Base-by-base conservation (phyloP, 2,888 invertebrate species). In the Coenonympha glycerion region DNA sequence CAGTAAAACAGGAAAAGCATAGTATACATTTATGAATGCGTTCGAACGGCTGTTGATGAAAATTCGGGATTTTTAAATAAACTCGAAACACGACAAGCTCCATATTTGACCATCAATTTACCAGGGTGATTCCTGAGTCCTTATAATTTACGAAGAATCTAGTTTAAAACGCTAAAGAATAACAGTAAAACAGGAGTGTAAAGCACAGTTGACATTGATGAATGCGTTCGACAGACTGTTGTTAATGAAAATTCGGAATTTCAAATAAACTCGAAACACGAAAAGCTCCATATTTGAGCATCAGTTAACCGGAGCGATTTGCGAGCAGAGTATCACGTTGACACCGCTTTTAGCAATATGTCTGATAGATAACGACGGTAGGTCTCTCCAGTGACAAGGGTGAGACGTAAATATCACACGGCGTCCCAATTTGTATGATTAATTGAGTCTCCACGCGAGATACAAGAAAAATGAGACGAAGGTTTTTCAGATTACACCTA, bases 381-480 rank as follows among this genome's bases (percentile, higher is more conserved):
- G 53, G 41, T 53, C 44, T 45, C 50, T 53, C 49, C 44, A 47
- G 40, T 55, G 55, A 55, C 55, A 53, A 55, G 55, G 55, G 53
- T 55, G 36, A 47, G 49, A 47, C 55, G 44, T 50, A 49, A 53
- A 53, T 52, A 55, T 53, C 48, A 47, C 37, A 47, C 44, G 39
- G 53, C 55, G 40, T 55, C 42, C 49, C 47, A 53, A 55, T 55
- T 55, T 53, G 49, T 53, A 50, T 55, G 55, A 55, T 55, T 53
- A 55, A 54, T 54, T 47, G 53, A 34, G 26, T 42, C 11, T 39
- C 22, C 37, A 31, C 15, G 18, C 34, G 37, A 47, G 44, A 26
- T 47, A 37, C 47, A 44, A 30, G 33, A 42, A 47, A 45, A 33
- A 22, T 33, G 33, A 44, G 21, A 44, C n/a, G 15, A 8, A 22